Evolutionary conservation across 2,113 vertebrate species (phyloP).

Genomic region (Tragelaphus strepsiceros): DNA sequence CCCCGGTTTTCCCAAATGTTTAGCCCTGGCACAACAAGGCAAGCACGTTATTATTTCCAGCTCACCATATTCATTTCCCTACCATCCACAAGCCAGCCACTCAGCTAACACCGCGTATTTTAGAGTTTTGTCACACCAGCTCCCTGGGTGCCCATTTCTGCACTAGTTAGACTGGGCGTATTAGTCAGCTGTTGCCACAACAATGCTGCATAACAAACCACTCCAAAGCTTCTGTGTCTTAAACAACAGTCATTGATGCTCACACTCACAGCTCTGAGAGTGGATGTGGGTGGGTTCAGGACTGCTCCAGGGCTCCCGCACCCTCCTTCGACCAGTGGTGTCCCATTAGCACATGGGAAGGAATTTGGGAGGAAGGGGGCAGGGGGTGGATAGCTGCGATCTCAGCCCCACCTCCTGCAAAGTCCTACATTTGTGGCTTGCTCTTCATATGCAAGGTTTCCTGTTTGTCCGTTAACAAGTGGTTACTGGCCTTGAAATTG

Average conservation of each 20-base stretch:
- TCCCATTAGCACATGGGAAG: not conserved
- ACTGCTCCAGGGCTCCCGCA: not conserved
- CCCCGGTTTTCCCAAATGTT: not conserved
- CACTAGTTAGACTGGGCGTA: not conserved
- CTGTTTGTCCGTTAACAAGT: not conserved
- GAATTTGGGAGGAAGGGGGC: not conserved
- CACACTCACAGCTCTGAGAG: not conserved
- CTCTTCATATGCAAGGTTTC: not conserved
- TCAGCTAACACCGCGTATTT: not conserved
- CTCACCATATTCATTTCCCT: not conserved
- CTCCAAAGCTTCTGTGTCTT: not conserved
- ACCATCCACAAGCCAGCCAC: not conserved
- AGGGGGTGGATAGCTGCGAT: no score
- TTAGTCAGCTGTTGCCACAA: not conserved
- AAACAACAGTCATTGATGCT: not conserved
- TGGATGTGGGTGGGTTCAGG: fast-evolving
- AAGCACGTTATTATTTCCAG: not conserved
- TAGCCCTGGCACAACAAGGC: not conserved
- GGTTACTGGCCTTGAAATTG: not conserved
- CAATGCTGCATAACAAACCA: not conserved
- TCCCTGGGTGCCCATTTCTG: not conserved
- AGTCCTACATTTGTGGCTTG: not conserved
- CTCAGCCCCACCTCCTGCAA: fast-evolving
- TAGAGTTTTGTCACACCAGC: not conserved
- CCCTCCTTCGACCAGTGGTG: not conserved